Base-by-base conservation (phyloP, 1,140 invertebrate genomes). In the Andrena cerasifolii region DNA sequence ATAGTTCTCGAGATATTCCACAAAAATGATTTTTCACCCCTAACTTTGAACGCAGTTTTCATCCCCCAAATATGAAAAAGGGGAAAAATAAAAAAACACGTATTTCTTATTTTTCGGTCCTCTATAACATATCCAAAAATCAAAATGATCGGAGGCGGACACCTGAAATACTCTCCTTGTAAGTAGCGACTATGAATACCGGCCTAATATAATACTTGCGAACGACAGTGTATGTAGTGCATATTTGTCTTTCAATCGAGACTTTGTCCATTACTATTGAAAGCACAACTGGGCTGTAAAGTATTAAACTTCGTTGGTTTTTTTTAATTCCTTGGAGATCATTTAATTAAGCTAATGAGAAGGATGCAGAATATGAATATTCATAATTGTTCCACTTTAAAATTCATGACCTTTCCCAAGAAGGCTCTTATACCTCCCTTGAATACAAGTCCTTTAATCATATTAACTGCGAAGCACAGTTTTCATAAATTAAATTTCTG, bases 361-460 rank as follows among this genome's bases (percentile, higher is more conserved):
- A n/a, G 31, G 28, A 36, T 36, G 31, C 18, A 18, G 5, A 1
- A 7, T 18, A 36, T 58, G 56, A 58, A 58, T 58, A 58, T 58
- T 58, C 31, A 58, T 36, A 33, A 33, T 33, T 31, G 56, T 31
- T 1, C 31, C 1, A 36, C 31, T 58, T 58, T 58, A 33, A 33
- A 58, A 58, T 58, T 58, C 56, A 58, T 58, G 56, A 58, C 36
- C 28, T n/a, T 31, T n/a, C 56, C 56, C 33, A 58, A 33, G 2
- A 5, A 18, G 18, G 56, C 8, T 8, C 28, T 58, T 58, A 58
- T 26, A 8, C 4, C 36, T 18, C 0, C 56, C 2, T 18, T 10
- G 56, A 36, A 31, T 36, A 10, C 36, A 36, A 36, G 56, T 58
- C 56, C 6, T 31, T n/a, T 31, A 58, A 36, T 58, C 28, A 18